These are phyloP conservation scores for Apodemus speciosus DNA, from an alignment of 2,113 vertebrate genomes.

Conservation along the genomic window DNA sequence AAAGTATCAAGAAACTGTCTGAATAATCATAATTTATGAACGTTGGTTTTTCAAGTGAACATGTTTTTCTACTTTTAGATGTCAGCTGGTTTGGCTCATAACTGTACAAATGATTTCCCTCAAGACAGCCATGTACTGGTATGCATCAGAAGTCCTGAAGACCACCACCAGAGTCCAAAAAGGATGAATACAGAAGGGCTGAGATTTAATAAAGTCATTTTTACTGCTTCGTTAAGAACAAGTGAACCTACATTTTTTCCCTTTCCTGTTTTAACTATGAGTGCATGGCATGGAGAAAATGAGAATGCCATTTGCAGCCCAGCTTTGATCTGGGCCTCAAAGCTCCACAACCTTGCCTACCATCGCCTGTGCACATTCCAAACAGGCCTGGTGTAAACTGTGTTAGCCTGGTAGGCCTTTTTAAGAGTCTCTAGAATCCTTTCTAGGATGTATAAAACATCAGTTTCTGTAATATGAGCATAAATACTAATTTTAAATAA, in stretches of 20 bases:
- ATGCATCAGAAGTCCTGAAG: background rate
- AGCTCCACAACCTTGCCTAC: background rate
- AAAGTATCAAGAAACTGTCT: conserved; percentile 10
- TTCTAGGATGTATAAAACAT: background rate
- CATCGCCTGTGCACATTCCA: background rate
- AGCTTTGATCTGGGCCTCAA: background rate
- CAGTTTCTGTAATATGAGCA: conserved; percentile 37
- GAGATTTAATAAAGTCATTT: conserved; percentile 6
- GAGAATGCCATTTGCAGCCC: background rate
- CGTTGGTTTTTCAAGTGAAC: conserved; percentile 37
- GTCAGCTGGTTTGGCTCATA: background rate
- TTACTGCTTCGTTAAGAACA: conserved; percentile 13
- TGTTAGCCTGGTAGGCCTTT: background rate
- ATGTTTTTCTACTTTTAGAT: background rate
- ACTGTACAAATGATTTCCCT: background rate
- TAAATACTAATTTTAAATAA: background rate
- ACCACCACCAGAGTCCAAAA: background rate
- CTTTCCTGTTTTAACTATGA: background rate
- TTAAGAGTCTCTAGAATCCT: background rate
- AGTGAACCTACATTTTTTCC: background rate
- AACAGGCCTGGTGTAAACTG: conserved; percentile 3
- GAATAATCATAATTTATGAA: conserved; percentile 4
- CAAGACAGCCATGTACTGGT: background rate
- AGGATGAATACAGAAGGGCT: background rate
- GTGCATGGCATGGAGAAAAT: background rate